Base-by-base conservation (phyloP, 2,113 vertebrate genomes). In the Galeopterus variegatus region DNA sequence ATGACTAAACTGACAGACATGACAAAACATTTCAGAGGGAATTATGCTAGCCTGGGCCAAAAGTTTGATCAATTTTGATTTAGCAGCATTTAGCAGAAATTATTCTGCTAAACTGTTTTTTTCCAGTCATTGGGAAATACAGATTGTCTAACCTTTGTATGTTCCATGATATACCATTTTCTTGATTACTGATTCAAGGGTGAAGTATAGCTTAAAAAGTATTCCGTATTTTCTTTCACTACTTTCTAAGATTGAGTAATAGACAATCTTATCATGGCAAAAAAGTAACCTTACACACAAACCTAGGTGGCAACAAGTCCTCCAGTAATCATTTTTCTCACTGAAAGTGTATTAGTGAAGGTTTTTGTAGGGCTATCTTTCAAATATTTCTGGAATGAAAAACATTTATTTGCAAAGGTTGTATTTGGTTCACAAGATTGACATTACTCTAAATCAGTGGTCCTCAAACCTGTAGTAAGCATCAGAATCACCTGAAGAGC, bases 1-100 rank as follows among this genome's bases (percentile, higher is more conserved):
- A 65, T 41, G 82, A 93, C 73, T 83, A 72, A 94, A 72, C 81
- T 93, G 93, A 97, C 83, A 97, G 79, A 95, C 54, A 4, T 64
- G 70, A 88, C 64, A 91, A 97, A 89, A 82, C 92, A 88, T 94
- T 89, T 95, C 80, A 84, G 54, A 93, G 52, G 77, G 28, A 81
- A 67, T 92, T 80, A 80, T 72, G 13, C 31, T 1, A 41, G 73
- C 23, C 0, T 10, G 17, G 82, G 92, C 88, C 88, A 96, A 95
- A 96, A 96, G 86, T 2, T 0, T 70, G 75, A 90, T 76, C 83
- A 73, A 72, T 80, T 85, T 62, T 19, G 82, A 70, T 92, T 95
- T 76, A 92, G 45, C 82, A 95, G 69, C 73, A 67, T 86, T 97
- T 84, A 94, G 45, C 67, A 52, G 50, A 65, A 82, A 95, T 13